phyloP scores from a whole-genome alignment of 1,140 invertebrate species.

The Heterodera schachtii region DNA sequence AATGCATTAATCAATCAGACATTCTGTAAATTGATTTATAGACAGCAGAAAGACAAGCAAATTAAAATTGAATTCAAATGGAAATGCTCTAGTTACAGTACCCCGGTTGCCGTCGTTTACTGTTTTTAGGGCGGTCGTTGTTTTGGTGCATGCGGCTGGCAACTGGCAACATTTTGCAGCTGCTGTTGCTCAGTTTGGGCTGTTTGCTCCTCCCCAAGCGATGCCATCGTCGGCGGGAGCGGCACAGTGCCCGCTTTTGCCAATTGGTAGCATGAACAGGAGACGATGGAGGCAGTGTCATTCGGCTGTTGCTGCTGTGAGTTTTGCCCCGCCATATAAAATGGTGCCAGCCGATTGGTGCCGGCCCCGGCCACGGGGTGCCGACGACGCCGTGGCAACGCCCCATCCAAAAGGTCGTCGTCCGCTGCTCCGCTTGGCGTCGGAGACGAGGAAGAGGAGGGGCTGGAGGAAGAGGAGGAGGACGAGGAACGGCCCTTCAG shows the following conservation, averaged over 20 bases:
- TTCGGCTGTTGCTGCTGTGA: constrained; percentile 5
- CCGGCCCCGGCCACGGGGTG: background rate
- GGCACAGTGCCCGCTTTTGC: constrained; percentile 41
- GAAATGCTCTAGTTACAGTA: background rate
- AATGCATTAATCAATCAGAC: too few relatives aligned
- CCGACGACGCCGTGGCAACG: constrained; percentile 9
- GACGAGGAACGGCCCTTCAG: constrained; percentile 19
- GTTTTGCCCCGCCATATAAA: background rate
- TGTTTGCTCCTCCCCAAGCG: background rate
- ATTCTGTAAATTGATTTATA: too few relatives aligned
- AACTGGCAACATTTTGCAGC: background rate
- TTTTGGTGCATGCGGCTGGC: background rate
- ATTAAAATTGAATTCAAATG: background rate
- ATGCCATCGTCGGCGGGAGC: background rate
- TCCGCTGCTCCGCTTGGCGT: constrained; percentile 32
- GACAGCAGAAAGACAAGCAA: too few relatives aligned
- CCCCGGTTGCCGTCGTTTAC: background rate
- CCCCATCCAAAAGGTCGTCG: constrained; percentile 14
- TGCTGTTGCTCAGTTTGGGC: background rate
- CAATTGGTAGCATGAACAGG: constrained; percentile 66
- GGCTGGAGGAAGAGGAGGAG: constrained; percentile 31
- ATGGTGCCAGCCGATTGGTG: constrained; percentile 9
- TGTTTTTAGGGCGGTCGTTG: background rate
- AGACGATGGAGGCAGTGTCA: constrained; percentile 50
- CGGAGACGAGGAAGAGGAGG: constrained; percentile 30